A percentile compares a stretch with the other conserved stretches of the same genome.
These are phyloP conservation scores for Seriola rivoliana DNA, from an alignment of 2,113 vertebrate genomes.

Conservation along the genomic window DNA sequence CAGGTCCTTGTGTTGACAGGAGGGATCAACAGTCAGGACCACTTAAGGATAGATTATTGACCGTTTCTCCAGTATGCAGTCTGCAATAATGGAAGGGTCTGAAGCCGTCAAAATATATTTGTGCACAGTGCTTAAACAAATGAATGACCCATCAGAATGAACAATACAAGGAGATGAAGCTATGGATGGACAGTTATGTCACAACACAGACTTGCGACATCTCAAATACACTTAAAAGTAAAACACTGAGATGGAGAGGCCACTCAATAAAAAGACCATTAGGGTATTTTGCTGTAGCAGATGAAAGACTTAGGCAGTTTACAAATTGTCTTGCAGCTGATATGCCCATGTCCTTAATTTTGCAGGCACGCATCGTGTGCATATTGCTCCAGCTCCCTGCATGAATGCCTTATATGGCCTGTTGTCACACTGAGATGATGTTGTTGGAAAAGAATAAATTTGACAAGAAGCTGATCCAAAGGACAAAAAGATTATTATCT, in stretches of 20 bases:
- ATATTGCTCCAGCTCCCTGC: neutral
- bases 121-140: slow-evolving; percentile 46
- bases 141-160: slow-evolving; percentile 48
- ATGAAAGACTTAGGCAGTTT: slow-evolving; percentile 9
- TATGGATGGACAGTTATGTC: slow-evolving; percentile 40
- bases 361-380: neutral
- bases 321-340: slow-evolving; percentile 16
- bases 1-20: slow-evolving; percentile 49
- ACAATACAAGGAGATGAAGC: slow-evolving; percentile 41
- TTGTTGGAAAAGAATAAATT: neutral
- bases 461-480: neutral
- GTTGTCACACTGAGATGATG: neutral
- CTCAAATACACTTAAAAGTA: slow-evolving; percentile 33
- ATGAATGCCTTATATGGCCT: slow-evolving; percentile 20
- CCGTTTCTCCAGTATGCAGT: slow-evolving; percentile 25
- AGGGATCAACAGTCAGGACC: slow-evolving; percentile 60
- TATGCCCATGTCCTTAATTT: neutral
- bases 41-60: slow-evolving; percentile 59
- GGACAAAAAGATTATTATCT: neutral
- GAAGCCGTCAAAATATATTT: slow-evolving; percentile 58
- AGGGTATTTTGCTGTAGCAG: neutral
- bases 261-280: slow-evolving; percentile 57
- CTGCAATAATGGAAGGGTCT: slow-evolving; percentile 34
- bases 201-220: slow-evolving; percentile 41
- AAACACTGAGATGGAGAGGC: slow-evolving; percentile 21